phyloP scores from a whole-genome alignment of 2,113 vertebrate genomes.

The Pachyramphus minor region DNA sequence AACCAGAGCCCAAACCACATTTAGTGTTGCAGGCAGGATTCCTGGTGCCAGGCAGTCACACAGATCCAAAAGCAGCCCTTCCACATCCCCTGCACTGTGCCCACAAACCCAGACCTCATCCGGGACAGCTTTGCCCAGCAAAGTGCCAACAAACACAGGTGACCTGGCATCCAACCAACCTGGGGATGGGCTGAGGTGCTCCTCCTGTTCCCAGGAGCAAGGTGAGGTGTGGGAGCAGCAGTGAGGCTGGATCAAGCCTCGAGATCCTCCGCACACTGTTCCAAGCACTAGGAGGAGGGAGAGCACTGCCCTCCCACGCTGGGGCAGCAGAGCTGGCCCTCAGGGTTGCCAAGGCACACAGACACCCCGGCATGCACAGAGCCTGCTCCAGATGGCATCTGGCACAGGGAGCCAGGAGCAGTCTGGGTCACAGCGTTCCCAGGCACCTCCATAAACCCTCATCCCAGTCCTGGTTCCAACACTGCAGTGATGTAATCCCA shows the following conservation, averaged over 20 bases:
- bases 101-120: neutral
- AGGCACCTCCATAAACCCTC: neutral
- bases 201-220: neutral
- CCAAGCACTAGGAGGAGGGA: neutral
- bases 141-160: neutral
- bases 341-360: neutral
- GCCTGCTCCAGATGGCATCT: neutral
- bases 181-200: neutral
- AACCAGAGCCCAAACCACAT: neutral
- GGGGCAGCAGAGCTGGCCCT: neutral
- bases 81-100: neutral
- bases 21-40: neutral
- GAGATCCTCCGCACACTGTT: neutral
- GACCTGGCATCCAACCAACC: fast-evolving
- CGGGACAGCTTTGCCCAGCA: neutral
- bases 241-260: neutral
- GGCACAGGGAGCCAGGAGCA: neutral
- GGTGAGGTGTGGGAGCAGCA: neutral
- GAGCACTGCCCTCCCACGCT: neutral
- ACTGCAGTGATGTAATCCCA: neutral
- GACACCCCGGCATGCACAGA: neutral
- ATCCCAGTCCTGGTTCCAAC: neutral
- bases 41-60: neutral
- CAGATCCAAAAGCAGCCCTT: neutral
- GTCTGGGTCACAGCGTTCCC: neutral